Evolutionary conservation across 2,888 invertebrate genomes (phyloP), one percentile per base, ranked within the genome.

Genomic region (Patella ulyssiponensis): DNA sequence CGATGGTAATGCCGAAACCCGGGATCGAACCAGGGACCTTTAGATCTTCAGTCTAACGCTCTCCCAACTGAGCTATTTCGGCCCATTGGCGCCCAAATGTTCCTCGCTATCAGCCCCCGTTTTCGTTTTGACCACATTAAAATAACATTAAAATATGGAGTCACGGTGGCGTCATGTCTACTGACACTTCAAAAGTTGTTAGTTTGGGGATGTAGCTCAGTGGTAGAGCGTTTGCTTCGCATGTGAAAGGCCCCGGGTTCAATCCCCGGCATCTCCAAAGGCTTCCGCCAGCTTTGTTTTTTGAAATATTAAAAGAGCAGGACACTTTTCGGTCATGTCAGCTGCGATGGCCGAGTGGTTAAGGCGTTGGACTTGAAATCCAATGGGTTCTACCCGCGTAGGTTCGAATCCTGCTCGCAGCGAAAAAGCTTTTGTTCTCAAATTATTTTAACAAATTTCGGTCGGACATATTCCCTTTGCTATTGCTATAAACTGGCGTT

Each of bases 191-290:
- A 27, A 27, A 27, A 2, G 3, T 2, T 27, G 27, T 27, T 27
- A 27, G 27, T 1, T 58, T 78, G 82, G 82, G 82, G 82, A 82
- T 82, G 82, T 82, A 79, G 82, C 82, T 82, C 82, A 82, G 82
- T 82, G 82, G 82, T 82, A 82, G 82, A 82, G 82, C 82, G 82
- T 81, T 82, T 81, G 82, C 82, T 82, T 82, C 81, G 82, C 82
- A 82, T 82, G 82, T 81, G 82, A 82, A 81, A 82, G 82, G 82
- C 82, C 82, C 82, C 82, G 82, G 82, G 82, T 82, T 82, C 82
- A 81, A 82, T 82, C 82, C 82, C 81, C 82, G 82, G 82, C 81
- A 82, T 82, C 82, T 82, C 82, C 82, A 82, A 27, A 27, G 2
- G 27, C 27, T 27, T 27, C 27, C 27, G 27, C 27, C 27, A 27